phyloP scores from a whole-genome alignment of 2,113 vertebrate genomes.

The Chlamydotis undulata region DNA sequence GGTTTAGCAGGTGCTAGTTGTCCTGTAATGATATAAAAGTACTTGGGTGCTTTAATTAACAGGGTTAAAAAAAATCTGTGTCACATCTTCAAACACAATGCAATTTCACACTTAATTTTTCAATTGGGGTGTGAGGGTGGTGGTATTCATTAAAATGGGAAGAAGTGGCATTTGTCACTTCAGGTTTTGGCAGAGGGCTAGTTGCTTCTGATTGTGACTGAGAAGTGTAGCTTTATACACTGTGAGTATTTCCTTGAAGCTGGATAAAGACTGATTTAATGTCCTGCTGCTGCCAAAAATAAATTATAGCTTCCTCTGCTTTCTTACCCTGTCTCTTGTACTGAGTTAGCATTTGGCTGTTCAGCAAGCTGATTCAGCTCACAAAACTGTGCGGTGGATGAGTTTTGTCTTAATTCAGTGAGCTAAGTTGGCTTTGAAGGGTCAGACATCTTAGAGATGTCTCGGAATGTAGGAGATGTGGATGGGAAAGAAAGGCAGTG shows the following conservation, averaged over 20 bases:
- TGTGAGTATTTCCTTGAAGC: not conserved
- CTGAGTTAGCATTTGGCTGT: not conserved
- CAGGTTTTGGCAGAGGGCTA: not conserved
- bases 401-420: not conserved
- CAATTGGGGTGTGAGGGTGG: rapidly evolving
- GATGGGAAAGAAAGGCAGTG: not conserved
- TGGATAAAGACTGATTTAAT: not conserved
- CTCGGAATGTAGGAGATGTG: not conserved
- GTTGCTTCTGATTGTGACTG: not conserved
- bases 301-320: not conserved
- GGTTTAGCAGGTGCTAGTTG: not conserved
- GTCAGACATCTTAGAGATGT: not conserved
- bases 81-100: not conserved
- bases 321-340: not conserved
- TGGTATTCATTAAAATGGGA: not conserved
- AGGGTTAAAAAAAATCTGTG: not conserved
- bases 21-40: not conserved
- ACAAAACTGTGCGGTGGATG: not conserved
- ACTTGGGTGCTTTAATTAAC: not conserved
- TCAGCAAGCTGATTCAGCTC: not conserved
- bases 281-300: not conserved
- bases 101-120: not conserved
- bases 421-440: not conserved
- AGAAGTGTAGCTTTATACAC: not conserved
- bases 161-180: not conserved